Conservation (phyloP, 2,113 vertebrate genomes). For the Mesembrinibis cayennensis region DNA sequence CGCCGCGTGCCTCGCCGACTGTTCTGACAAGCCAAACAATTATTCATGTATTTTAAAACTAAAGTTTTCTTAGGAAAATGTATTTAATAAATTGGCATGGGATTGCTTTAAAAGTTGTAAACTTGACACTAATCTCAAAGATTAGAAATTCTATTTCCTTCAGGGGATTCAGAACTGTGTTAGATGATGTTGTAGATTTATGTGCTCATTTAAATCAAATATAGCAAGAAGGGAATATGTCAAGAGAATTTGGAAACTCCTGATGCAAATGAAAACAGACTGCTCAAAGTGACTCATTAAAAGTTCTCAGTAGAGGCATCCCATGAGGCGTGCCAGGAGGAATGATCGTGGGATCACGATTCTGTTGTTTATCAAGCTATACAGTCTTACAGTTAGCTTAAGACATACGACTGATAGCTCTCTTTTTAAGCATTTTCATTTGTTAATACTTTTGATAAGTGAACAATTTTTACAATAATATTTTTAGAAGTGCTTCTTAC, state of each 20-base stretch:
- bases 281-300: conserved; percentile 58
- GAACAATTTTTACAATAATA: conserved; percentile 5
- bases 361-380: not conserved
- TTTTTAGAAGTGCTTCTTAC: conserved; percentile 9
- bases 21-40: not conserved
- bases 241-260: conserved; percentile 16
- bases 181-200: not conserved
- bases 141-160: not conserved
- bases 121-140: not conserved
- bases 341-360: not conserved
- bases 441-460: conserved; percentile 32
- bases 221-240: conserved; percentile 13
- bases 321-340: conserved; percentile 16
- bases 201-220: conserved; percentile 42
- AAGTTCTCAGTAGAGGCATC: conserved; percentile 15
- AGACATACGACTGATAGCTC: not conserved
- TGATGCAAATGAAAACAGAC: conserved; percentile 49
- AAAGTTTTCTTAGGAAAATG: not conserved
- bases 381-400: not conserved
- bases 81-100: not conserved
- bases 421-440: not conserved
- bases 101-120: not conserved
- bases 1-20: too few relatives aligned
- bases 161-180: not conserved
- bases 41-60: not conserved